phyloP scores from a whole-genome alignment of 2,888 invertebrate species.

The Taphrorychus bicolor region DNA sequence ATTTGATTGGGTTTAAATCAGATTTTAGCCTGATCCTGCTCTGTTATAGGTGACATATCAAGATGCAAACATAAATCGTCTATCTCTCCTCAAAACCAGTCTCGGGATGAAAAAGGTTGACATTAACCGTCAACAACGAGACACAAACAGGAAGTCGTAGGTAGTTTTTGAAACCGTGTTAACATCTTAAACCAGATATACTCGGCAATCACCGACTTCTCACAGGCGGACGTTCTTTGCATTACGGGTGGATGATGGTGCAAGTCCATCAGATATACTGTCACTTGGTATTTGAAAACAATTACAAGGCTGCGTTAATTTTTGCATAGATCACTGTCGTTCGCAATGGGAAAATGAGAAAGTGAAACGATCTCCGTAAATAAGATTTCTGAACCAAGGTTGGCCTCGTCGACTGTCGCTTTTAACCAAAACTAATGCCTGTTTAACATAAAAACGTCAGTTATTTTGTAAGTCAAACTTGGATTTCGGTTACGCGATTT shows the following conservation, averaged over 20 bases:
- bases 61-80: too few relatives aligned
- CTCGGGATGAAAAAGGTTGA: too few relatives aligned
- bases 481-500: not conserved
- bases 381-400: slow-evolving; percentile 10
- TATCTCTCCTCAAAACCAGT: too few relatives aligned
- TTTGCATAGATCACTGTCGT: not conserved
- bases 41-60: too few relatives aligned
- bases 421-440: slow-evolving; percentile 7
- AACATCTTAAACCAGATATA: not conserved
- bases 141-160: not conserved
- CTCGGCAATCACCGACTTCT: not conserved
- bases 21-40: too few relatives aligned
- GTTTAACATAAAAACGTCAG: slow-evolving; percentile 6
- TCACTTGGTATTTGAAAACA: not conserved
- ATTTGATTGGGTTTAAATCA: too few relatives aligned
- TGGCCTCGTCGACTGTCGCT: not conserved
- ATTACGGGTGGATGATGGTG: too few relatives aligned
- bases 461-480: too few relatives aligned
- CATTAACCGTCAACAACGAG: not conserved
- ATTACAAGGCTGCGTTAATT: not conserved
- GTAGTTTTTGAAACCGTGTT: not conserved
- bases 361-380: slow-evolving; percentile 4
- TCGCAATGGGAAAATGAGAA: not conserved
- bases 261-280: not conserved
- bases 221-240: too few relatives aligned